Evolutionary conservation across 2,888 invertebrate species (phyloP), one percentile per base, ranked within the genome.

Genomic region (Aethes cnicana): DNA sequence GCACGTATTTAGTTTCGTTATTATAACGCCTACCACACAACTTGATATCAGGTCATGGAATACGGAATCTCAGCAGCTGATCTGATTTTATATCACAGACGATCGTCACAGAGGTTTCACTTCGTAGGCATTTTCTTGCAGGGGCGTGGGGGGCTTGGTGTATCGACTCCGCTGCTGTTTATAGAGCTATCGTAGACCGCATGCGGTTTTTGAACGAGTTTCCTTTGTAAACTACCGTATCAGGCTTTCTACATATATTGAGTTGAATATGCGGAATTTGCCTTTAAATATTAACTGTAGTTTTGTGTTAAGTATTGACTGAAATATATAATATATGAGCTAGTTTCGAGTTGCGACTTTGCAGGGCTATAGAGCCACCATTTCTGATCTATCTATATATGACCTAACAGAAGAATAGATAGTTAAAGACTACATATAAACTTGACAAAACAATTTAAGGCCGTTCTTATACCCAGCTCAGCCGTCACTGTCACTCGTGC

Each of bases 141-240:
- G 1, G 3, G 9, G 14, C 5, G 9, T 37, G n/a, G 2, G 14
- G n/a, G 14, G 7, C 7, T 6, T 11, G 11, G 9, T 23, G 6
- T 16, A 21, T n/a, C 30, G 35, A 9, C 4, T 21, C 9, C 1
- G 42, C 35, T 43, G 49, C 6, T 35, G 7, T 12, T 23, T 16
- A 12, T 8, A 20, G 28, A 11, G 35, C 21, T 49, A 42, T 36
- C 20, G 32, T 11, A 23, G n/a, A 12, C 32, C 33, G 41, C 28
- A 23, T 43, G 49, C 43, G 43, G 49, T 49, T 43, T 41, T 43
- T 7, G 36, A 36, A 16, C 35, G 32, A 11, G 25, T 25, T 49
- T 23, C 12, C 25, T 32, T 32, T 30, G 16, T 16, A 30, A 32
- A 8, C 16, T 35, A n/a, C 35, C 25, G 28, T 32, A 17, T 49